phyloP scores from a whole-genome alignment of 2,113 vertebrate genomes.

The Synodontis membranacea region DNA sequence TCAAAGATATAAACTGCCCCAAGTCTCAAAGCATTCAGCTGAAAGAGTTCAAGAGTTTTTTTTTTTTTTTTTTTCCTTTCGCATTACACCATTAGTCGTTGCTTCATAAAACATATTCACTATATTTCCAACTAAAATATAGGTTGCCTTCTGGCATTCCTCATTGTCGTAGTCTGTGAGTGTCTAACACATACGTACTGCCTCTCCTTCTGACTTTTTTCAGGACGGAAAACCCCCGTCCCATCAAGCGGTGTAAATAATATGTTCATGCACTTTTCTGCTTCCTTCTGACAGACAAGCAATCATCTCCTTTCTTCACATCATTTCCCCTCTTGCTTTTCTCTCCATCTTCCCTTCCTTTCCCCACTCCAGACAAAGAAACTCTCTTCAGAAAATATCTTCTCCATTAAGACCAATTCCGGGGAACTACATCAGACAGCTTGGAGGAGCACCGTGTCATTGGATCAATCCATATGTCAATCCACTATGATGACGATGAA shows the following conservation, averaged over 20 bases:
- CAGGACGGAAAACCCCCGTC: not conserved
- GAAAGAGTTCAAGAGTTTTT: constrained; percentile 36
- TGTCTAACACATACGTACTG: not conserved
- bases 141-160: constrained; percentile 11
- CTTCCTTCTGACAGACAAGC: constrained; percentile 21
- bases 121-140: constrained; percentile 16
- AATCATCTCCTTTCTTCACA: constrained; percentile 44
- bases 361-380: constrained; percentile 17
- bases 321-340: not conserved
- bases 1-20: constrained; percentile 54
- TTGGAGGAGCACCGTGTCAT: constrained; percentile 39
- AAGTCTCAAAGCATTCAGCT: constrained; percentile 40
- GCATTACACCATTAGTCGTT: constrained; percentile 6
- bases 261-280: constrained; percentile 9
- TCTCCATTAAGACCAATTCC: constrained; percentile 32
- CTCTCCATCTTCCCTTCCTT: constrained; percentile 8
- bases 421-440: constrained; percentile 27
- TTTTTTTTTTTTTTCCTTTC: not conserved
- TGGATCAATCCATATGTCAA: constrained; percentile 25
- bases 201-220: constrained; percentile 1
- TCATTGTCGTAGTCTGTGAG: not conserved
- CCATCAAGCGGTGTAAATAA: constrained; percentile 7
- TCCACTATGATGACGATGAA: constrained; percentile 39
- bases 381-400: constrained; percentile 30
- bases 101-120: constrained; percentile 16